A percentile compares a stretch with the other conserved stretches of the same genome.
Evolutionary conservation across 2,113 vertebrate species (phyloP).

Genomic region (Eublepharis macularius): DNA sequence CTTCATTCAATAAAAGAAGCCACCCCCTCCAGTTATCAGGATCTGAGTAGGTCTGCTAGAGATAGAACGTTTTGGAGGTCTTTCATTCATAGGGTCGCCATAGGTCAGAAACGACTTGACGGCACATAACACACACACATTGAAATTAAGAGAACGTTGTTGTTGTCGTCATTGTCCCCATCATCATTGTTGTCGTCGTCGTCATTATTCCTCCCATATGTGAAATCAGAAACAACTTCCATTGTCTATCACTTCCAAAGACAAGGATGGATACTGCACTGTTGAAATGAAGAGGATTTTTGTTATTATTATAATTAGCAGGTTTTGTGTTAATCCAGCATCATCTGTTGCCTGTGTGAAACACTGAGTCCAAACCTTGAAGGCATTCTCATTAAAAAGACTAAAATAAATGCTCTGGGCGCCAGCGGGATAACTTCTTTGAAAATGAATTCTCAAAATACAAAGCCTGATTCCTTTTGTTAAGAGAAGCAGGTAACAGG

Average conservation of each 20-base stretch:
- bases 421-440: slow-evolving; percentile 41
- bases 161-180: too few species aligned
- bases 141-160: too few species aligned
- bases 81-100: too few species aligned
- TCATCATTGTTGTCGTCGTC: too few species aligned
- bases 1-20: too few species aligned
- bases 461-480: neutral
- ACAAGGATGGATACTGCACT: slow-evolving; percentile 57
- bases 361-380: slow-evolving; percentile 55
- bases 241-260: slow-evolving; percentile 70
- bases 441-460: slow-evolving; percentile 49
- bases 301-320: slow-evolving; percentile 67
- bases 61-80: too few species aligned
- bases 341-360: slow-evolving; percentile 50
- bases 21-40: too few species aligned
- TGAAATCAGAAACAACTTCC: slow-evolving; percentile 54
- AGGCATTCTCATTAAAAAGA: slow-evolving; percentile 61
- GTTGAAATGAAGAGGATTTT: slow-evolving; percentile 51
- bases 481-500: neutral
- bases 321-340: slow-evolving; percentile 69
- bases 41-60: too few species aligned
- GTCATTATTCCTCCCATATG: too few species aligned
- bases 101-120: too few species aligned
- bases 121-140: too few species aligned
- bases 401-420: slow-evolving; percentile 38